Evolutionary conservation across 2,113 vertebrate genomes (phyloP), one percentile per base, ranked within the genome.

Genomic region (Neolamprologus tretocephalus): DNA sequence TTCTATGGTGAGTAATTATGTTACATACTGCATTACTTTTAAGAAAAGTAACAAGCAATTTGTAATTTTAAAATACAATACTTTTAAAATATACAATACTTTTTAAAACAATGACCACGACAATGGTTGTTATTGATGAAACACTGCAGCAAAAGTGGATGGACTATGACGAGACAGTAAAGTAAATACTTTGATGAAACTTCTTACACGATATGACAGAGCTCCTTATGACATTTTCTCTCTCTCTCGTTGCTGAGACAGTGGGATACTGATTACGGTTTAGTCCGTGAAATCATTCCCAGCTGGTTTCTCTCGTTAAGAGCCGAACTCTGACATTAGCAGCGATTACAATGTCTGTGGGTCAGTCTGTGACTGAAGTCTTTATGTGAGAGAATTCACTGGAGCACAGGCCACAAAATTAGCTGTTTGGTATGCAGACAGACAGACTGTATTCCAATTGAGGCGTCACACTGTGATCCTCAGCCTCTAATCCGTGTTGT

Each of bases 401-500:
- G 4, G 42, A 82, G 86, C 53, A 54, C n/a, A 5, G 23, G 37
- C 28, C 85, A 66, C 66, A 80, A 82, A 89, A 89, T 63, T 9
- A 81, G 57, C 73, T 92, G 66, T 54, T 95, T 93, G 16, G 85
- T 93, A 92, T 94, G 89, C 94, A 93, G 89, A 87, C 89, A 88
- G 90, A 85, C 81, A 79, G 47, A 80, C 87, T 51, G 47, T 80
- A 86, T 86, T 92, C 81, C 89, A 92, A 83, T 71, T 83, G 90
- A 94, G 73, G 84, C 86, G 49, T 93, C 93, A 78, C 82, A 88
- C 87, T 82, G 73, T 90, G 91, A 92, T 86, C 83, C 83, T 80
- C 75, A 89, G 89, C 92, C 75, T 49, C 80, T 95, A 94, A 95
- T 95, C 90, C 63, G 51, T 89, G 91, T 89, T 87, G 86, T 93